Percentiles rank a stretch among this genome's conserved stretches.
Evolutionary conservation across 2,113 vertebrate species (phyloP).

Genomic region (Python bivittatus): DNA sequence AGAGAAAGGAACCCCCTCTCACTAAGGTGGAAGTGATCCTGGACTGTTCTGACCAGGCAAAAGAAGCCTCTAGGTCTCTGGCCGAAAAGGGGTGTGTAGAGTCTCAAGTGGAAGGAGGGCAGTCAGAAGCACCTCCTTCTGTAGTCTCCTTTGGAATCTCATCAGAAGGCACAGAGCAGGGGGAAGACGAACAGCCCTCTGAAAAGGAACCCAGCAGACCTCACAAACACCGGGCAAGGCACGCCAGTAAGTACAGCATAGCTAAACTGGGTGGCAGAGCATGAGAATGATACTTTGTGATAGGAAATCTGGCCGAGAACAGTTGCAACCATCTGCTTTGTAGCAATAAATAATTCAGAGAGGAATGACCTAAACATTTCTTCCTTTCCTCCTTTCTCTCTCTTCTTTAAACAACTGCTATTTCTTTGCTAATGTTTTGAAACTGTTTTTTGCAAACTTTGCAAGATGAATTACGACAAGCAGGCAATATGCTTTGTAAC

Average conservation of each 20-base stretch:
- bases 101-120: constrained; percentile 87
- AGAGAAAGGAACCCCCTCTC: constrained; percentile 53
- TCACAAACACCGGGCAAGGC: constrained; percentile 89
- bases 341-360: neutral
- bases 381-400: constrained; percentile 4
- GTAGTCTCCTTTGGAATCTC: constrained; percentile 85
- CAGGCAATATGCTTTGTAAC: constrained; percentile 10
- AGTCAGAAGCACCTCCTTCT: constrained; percentile 81
- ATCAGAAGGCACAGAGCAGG: constrained; percentile 81
- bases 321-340: neutral
- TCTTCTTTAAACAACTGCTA: neutral
- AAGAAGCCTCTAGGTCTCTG: constrained; percentile 72
- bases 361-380: constrained; percentile 18
- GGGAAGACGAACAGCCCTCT: constrained; percentile 78
- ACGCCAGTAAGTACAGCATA: constrained; percentile 88
- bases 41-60: constrained; percentile 75
- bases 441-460: constrained; percentile 38
- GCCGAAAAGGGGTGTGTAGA: constrained; percentile 80
- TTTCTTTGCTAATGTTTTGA: neutral
- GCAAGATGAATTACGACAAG: constrained; percentile 29
- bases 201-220: constrained; percentile 85
- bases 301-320: constrained; percentile 23
- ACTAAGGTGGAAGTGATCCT: constrained; percentile 83
- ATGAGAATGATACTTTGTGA: neutral
- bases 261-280: constrained; percentile 27